Percentiles rank a stretch among this genome's conserved stretches.
phyloP scores from a whole-genome alignment of 2,888 invertebrate species.

The Catocala fraxini region DNA sequence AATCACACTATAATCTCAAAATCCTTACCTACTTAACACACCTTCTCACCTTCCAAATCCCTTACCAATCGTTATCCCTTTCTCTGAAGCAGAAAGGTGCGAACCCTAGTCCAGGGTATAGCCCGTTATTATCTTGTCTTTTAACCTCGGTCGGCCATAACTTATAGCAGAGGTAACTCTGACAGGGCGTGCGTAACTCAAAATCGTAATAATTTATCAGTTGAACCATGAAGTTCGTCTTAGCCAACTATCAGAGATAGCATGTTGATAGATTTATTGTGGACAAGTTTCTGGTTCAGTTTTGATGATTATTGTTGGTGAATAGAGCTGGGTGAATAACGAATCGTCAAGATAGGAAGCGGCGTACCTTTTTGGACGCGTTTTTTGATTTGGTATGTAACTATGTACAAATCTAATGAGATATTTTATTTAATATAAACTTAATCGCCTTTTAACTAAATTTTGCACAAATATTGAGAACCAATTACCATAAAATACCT shows the following conservation, averaged over 20 bases:
- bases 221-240: conserved; percentile 34
- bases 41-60: conserved; percentile 8
- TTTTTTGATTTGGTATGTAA: too few species aligned
- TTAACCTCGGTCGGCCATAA: conserved; percentile 55
- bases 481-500: too few species aligned
- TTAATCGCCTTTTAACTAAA: too few species aligned
- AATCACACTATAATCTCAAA: background rate
- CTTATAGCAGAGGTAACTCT: conserved; percentile 45
- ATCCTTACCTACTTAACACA: background rate
- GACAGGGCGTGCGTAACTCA: conserved; percentile 48
- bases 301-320: conserved; percentile 10
- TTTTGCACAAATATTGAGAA: too few species aligned
- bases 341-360: too few species aligned
- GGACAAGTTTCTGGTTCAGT: conserved; percentile 12
- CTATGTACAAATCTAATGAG: too few species aligned
- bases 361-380: too few species aligned
- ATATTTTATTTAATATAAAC: too few species aligned
- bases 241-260: conserved; percentile 31
- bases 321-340: background rate
- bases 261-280: conserved; percentile 41
- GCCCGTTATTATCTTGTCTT: conserved; percentile 56
- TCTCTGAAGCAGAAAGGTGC: conserved; percentile 33
- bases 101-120: conserved; percentile 34
- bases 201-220: conserved; percentile 57
- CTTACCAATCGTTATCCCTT: conserved; percentile 37